phyloP scores from a whole-genome alignment of 2,888 invertebrate species.

The Pristionchus entomophagus region DNA sequence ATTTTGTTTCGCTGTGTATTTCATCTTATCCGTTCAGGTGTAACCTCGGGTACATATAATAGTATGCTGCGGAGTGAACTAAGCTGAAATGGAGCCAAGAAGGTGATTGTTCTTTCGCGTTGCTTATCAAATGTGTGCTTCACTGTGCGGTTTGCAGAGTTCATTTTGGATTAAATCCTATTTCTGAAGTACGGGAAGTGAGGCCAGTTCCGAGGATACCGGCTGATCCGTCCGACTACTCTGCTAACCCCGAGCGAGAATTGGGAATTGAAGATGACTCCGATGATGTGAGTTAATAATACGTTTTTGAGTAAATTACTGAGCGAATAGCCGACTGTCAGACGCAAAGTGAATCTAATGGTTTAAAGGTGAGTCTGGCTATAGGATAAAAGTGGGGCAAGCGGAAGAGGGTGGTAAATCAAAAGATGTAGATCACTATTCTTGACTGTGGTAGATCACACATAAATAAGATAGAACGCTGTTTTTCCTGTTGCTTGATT shows the following conservation, averaged over 20 bases:
- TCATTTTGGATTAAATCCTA: constrained; percentile 6
- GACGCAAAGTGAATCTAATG: neutral
- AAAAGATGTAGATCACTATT: too few species aligned
- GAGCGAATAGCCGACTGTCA: too few species aligned
- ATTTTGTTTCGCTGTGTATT: neutral
- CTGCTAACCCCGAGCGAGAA: constrained; percentile 5
- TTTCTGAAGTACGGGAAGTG: neutral
- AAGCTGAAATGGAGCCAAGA: constrained; percentile 22
- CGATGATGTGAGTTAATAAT: constrained; percentile 3
- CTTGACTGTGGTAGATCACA: too few species aligned
- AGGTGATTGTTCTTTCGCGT: neutral
- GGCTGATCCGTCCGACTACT: neutral
- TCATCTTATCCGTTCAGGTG: neutral
- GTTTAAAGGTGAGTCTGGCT: neutral
- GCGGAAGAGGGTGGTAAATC: too few species aligned
- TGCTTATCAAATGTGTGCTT: neutral
- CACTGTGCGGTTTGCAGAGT: neutral
- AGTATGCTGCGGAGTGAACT: neutral
- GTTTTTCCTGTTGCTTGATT: too few species aligned
- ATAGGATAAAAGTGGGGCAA: neutral
- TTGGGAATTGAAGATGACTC: constrained; percentile 30
- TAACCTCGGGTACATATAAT: neutral
- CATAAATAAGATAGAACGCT: too few species aligned
- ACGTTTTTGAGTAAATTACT: too few species aligned
- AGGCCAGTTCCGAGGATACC: neutral